Conservation (phyloP, 2,113 vertebrate species). For the Triplophysa siluroides region DNA sequence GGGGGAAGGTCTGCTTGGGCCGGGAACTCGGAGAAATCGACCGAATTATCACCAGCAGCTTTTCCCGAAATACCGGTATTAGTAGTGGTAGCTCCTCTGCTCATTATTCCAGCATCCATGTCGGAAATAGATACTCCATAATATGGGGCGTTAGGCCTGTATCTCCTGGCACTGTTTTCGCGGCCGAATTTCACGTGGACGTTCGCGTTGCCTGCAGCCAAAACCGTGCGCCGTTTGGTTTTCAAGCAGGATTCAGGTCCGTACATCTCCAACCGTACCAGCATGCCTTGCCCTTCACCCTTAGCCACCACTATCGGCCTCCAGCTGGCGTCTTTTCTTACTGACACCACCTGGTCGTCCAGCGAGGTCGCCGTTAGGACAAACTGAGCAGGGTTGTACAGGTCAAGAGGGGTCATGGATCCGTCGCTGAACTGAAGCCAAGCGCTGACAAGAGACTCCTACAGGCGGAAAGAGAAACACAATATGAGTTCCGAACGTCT, state of each 20-base stretch:
- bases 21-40: slow-evolving; percentile 87
- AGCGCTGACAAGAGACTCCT: slow-evolving; percentile 91
- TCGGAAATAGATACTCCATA: slow-evolving; percentile 76
- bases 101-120: slow-evolving; percentile 76
- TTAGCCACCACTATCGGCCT: slow-evolving; percentile 83
- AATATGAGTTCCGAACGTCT: slow-evolving; percentile 7
- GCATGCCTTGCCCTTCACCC: slow-evolving; percentile 86
- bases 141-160: slow-evolving; percentile 71
- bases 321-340: slow-evolving; percentile 65
- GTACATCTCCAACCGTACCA: slow-evolving; percentile 88
- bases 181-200: slow-evolving; percentile 83
- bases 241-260: slow-evolving; percentile 86
- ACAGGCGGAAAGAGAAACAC: slow-evolving; percentile 55
- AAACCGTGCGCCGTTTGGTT: slow-evolving; percentile 79
- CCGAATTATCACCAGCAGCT: slow-evolving; percentile 77
- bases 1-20: slow-evolving; percentile 80
- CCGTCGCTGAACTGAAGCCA: slow-evolving; percentile 97
- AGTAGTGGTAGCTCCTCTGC: slow-evolving; percentile 73
- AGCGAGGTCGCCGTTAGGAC: slow-evolving; percentile 81
- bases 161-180: slow-evolving; percentile 78
- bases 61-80: slow-evolving; percentile 72
- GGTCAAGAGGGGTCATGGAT: slow-evolving; percentile 87
- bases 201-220: slow-evolving; percentile 80
- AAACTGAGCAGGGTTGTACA: slow-evolving; percentile 87
- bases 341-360: slow-evolving; percentile 78